Evolutionary conservation across 2,888 invertebrate species (phyloP).

Genomic region (Nemotelus pantherinus): DNA sequence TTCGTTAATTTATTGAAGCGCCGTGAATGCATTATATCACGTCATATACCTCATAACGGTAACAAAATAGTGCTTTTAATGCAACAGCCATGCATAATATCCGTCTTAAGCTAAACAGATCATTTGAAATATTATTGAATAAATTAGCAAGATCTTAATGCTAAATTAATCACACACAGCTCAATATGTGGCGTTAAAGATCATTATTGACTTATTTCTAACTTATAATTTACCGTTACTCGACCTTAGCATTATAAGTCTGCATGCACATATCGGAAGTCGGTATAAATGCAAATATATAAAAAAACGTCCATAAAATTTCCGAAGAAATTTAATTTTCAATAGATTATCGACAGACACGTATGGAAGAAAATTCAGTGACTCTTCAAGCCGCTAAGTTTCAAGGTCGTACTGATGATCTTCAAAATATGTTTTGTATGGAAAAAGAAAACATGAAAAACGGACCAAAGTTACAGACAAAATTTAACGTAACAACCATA

Average conservation of each 20-base stretch:
- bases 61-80: too few species aligned
- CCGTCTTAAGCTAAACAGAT: too few species aligned
- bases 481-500: background rate
- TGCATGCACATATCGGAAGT: background rate
- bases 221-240: background rate
- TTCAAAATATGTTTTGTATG: constrained; percentile 7
- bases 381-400: background rate
- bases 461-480: background rate
- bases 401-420: constrained; percentile 18
- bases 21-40: too few species aligned
- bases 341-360: background rate
- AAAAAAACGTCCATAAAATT: background rate
- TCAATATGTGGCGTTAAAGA: too few species aligned
- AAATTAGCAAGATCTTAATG: too few species aligned
- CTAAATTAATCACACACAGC: too few species aligned
- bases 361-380: too few species aligned
- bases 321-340: background rate
- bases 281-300: background rate
- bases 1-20: too few species aligned
- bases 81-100: too few species aligned
- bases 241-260: constrained; percentile 19
- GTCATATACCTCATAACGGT: too few species aligned
- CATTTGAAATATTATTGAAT: too few species aligned
- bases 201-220: too few species aligned
- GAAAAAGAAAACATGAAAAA: background rate